These are phyloP conservation scores for Porites lobata DNA, from an alignment of 92 coral and sea anemone genomes.

Conservation along the genomic window DNA sequence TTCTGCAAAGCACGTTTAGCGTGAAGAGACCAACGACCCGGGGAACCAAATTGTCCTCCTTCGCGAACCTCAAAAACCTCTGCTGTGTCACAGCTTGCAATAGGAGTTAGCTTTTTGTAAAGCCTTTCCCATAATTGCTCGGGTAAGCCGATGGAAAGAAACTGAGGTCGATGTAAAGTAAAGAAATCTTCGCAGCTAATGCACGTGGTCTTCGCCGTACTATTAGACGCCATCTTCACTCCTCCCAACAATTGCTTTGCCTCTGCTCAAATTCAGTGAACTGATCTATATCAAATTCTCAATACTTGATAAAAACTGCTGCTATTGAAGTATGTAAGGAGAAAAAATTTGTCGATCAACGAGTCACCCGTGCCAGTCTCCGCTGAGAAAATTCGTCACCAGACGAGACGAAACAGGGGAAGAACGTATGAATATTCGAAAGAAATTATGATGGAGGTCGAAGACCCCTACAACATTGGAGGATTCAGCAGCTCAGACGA, in stretches of 20 bases:
- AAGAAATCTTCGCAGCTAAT: conserved; percentile 83
- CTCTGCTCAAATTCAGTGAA: conserved; percentile 8
- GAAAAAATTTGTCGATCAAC: conserved; percentile 17
- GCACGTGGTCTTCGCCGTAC: conserved; percentile 69
- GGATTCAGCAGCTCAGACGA: conserved; percentile 88
- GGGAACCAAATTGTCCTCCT: conserved; percentile 40
- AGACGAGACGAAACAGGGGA: not conserved
- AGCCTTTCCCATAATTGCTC: conserved; percentile 78
- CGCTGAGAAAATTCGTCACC: conserved; percentile 19
- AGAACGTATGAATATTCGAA: conserved; percentile 43
- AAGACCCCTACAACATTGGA: conserved; percentile 80
- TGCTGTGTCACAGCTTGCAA: conserved; percentile 54
- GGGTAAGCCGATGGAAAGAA: conserved; percentile 87
- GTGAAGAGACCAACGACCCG: conserved; percentile 65
- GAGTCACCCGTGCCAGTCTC: conserved; percentile 25
- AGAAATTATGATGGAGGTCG: conserved; percentile 58
- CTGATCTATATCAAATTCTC: conserved; percentile 31
- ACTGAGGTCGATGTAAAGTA: conserved; percentile 80
- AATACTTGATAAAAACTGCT: not conserved
- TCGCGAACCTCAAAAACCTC: conserved; percentile 75
- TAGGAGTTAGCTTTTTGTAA: conserved; percentile 72
- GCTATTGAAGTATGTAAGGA: not conserved
- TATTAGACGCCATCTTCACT: conserved; percentile 61
- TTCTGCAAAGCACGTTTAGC: conserved; percentile 68
- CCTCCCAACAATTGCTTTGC: conserved; percentile 21